Evolutionary conservation across 2,888 invertebrate genomes (phyloP).

Genomic region (Athalia rosae): DNA sequence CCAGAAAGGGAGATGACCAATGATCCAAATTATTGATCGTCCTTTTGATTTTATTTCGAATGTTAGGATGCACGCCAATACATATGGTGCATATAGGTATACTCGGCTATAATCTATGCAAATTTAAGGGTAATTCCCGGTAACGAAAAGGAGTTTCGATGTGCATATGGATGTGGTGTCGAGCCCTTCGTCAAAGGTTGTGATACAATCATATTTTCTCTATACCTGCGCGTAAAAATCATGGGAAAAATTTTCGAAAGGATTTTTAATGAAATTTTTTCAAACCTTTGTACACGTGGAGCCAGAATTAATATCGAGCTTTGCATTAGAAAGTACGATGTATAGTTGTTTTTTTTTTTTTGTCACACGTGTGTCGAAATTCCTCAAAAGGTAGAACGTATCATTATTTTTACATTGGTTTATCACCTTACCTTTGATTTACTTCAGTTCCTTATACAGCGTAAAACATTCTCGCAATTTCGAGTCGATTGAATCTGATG

Average conservation of each 20-base stretch:
- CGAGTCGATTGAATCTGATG: too few species aligned
- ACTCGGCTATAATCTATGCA: background rate
- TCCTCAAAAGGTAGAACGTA: too few species aligned
- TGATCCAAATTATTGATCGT: too few species aligned
- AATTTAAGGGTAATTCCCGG: background rate
- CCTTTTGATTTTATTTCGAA: background rate
- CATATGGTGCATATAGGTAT: background rate
- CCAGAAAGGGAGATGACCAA: too few species aligned
- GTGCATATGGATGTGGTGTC: slow-evolving; percentile 5
- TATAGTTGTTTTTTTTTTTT: background rate
- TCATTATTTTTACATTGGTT: too few species aligned
- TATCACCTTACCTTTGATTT: too few species aligned
- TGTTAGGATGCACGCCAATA: background rate
- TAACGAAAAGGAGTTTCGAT: background rate
- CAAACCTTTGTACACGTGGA: background rate
- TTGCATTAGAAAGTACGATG: background rate
- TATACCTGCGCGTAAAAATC: slow-evolving; percentile 8
- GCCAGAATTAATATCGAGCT: background rate
- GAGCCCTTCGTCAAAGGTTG: too few species aligned
- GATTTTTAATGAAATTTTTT: slow-evolving; percentile 7
- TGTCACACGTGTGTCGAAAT: background rate
- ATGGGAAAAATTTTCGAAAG: background rate
- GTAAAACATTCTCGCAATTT: too few species aligned
- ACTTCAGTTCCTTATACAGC: too few species aligned
- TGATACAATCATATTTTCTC: background rate